Evolutionary conservation across 2,888 invertebrate species (phyloP).

Genomic region (Acutogordius australiensis): DNA sequence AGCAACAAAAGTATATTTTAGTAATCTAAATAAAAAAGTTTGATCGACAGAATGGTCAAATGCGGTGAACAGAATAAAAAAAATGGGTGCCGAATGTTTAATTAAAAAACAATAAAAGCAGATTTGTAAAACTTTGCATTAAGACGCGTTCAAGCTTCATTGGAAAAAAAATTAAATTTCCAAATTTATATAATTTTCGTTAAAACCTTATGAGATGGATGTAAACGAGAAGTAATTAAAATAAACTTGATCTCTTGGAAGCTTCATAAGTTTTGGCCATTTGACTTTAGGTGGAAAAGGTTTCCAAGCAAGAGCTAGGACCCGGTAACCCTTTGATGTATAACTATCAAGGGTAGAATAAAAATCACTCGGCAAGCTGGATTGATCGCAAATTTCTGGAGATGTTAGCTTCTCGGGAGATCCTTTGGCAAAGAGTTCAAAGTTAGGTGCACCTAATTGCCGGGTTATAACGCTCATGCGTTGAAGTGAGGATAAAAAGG

Average conservation of each 20-base stretch:
- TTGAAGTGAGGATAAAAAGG: conserved; percentile 29
- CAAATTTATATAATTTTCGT: background rate
- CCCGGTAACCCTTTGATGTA: conserved; percentile 29
- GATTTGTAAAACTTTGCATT: background rate
- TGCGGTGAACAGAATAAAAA: too few species aligned
- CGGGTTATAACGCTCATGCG: conserved; percentile 30
- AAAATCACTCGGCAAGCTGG: conserved; percentile 27
- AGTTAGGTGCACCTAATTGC: conserved; percentile 21
- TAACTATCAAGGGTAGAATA: conserved; percentile 25
- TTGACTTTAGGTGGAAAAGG: conserved; percentile 22
- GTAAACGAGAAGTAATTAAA: background rate
- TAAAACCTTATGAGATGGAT: background rate
- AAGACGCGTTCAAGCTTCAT: too few species aligned
- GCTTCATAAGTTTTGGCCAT: conserved; percentile 23
- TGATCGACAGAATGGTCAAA: too few species aligned
- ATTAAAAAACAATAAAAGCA: background rate
- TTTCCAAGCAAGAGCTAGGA: conserved; percentile 29
- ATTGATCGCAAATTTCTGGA: conserved; percentile 25
- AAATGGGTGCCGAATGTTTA: background rate
- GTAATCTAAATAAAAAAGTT: too few species aligned
- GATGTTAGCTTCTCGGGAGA: conserved; percentile 29
- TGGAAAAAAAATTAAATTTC: too few species aligned
- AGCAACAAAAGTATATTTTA: too few species aligned
- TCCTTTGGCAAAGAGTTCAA: conserved; percentile 29
- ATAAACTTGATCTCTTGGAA: conserved; percentile 1